Percentiles rank a stretch among this genome's conserved stretches.
phyloP scores from a whole-genome alignment of 2,797 vertebrate genomes.

The Falco rusticolus region DNA sequence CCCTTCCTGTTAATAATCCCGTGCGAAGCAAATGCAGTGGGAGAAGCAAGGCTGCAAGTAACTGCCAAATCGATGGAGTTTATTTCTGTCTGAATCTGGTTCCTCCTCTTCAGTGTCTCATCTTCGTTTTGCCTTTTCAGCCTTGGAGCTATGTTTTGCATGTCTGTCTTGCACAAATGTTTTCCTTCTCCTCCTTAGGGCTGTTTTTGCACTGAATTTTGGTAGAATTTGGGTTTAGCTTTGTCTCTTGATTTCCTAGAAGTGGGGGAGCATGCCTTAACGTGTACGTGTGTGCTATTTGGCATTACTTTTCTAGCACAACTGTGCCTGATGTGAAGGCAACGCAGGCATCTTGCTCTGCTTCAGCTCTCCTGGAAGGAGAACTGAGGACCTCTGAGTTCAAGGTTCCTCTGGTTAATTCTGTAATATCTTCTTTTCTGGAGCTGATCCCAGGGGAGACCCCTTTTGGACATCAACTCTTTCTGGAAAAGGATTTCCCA shows the following conservation, averaged over 20 bases:
- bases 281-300: rapidly evolving
- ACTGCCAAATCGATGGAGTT: not conserved
- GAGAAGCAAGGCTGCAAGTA: not conserved
- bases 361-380: not conserved
- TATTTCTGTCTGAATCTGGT: not conserved
- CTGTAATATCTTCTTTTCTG: rapidly evolving
- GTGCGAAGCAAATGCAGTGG: not conserved
- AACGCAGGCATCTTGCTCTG: rapidly evolving
- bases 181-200: too few relatives aligned
- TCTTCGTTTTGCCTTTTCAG: not conserved
- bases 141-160: not conserved
- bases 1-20: not conserved
- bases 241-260: not conserved
- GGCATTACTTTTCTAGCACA: not conserved
- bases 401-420: not conserved
- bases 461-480: not conserved
- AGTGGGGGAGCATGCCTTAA: not conserved
- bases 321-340: not conserved
- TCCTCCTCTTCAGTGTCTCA: not conserved
- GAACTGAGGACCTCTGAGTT: too few relatives aligned
- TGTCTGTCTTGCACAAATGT: not conserved
- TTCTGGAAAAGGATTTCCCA: rapidly evolving
- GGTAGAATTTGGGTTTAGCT: not conserved
- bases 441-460: not conserved
- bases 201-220: not conserved